Evolutionary conservation across 2,888 invertebrate species (phyloP).

Genomic region (Aphodius granarius): DNA sequence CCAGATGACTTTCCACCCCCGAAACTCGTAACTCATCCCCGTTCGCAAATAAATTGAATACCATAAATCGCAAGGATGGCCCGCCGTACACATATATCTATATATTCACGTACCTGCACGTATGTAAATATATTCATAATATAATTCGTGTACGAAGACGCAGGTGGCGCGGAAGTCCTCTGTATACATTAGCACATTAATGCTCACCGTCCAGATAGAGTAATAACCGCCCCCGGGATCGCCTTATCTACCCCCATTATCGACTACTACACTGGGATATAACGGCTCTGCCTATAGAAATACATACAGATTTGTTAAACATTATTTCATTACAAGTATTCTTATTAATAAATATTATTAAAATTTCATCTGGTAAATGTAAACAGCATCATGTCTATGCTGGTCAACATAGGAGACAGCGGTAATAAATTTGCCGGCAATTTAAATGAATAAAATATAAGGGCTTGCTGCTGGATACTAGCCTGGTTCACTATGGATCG

Average conservation of each 20-base stretch:
- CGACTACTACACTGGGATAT: background rate
- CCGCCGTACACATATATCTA: background rate
- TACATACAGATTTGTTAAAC: background rate
- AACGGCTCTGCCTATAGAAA: background rate
- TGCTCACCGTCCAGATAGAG: conserved; percentile 41
- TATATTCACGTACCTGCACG: conserved; percentile 9
- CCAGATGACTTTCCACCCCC: background rate
- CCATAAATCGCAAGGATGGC: background rate
- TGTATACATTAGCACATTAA: conserved; percentile 44
- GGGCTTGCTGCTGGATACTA: background rate
- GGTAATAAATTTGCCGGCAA: background rate
- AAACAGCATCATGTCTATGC: background rate
- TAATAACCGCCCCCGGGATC: conserved; percentile 34
- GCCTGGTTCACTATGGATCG: background rate
- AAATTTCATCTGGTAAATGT: no score
- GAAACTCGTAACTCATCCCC: background rate
- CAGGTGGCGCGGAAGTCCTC: conserved; percentile 39
- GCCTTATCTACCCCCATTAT: conserved; percentile 14
- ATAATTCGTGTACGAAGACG: conserved; percentile 30
- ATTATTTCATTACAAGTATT: no score
- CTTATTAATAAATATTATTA: no score
- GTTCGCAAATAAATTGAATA: background rate
- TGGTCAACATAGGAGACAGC: background rate
- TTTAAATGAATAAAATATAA: background rate
- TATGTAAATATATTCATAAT: conserved; percentile 28